phyloP scores from a whole-genome alignment of 2,113 vertebrate species.

The Sinocyclocheilus anshuiensis region DNA sequence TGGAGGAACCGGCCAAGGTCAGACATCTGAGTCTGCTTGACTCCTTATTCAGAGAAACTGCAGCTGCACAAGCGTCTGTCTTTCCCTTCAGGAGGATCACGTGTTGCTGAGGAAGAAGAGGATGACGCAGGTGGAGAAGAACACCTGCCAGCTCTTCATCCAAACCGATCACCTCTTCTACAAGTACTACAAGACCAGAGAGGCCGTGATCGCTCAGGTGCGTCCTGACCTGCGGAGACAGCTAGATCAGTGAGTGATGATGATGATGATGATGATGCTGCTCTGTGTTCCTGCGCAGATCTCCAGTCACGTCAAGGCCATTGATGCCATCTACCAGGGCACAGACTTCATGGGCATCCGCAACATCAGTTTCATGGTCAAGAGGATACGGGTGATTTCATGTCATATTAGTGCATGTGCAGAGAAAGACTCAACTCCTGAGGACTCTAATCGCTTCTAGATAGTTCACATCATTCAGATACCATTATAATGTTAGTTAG shows the following conservation, averaged over 20 bases:
- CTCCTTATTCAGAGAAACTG: not conserved
- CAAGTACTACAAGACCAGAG: conserved; percentile 91
- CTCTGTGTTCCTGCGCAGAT: conserved; percentile 76
- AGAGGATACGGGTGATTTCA: conserved; percentile 84
- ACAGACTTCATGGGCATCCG: conserved; percentile 97
- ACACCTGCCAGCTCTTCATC: conserved; percentile 97
- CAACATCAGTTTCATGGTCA: conserved; percentile 99
- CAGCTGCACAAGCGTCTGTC: not conserved
- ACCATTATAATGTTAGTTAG: too few relatives aligned
- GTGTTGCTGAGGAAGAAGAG: conserved; percentile 87
- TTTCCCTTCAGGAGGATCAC: conserved; percentile 57
- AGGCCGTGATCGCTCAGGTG: conserved; percentile 89
- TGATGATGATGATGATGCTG: not conserved
- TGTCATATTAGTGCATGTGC: too few relatives aligned
- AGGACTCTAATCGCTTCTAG: too few relatives aligned
- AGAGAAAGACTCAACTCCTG: too few relatives aligned
- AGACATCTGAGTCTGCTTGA: not conserved
- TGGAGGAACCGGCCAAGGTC: conserved; percentile 72
- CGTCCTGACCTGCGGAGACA: not conserved
- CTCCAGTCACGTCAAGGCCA: conserved; percentile 97
- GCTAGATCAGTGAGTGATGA: not conserved
- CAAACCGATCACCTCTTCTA: conserved; percentile 98
- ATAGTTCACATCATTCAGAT: too few relatives aligned
- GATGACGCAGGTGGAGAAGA: conserved; percentile 90
- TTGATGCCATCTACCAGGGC: conserved; percentile 97